Conservation (phyloP, 2,888 invertebrate genomes). For the Tortricodes alternella region DNA sequence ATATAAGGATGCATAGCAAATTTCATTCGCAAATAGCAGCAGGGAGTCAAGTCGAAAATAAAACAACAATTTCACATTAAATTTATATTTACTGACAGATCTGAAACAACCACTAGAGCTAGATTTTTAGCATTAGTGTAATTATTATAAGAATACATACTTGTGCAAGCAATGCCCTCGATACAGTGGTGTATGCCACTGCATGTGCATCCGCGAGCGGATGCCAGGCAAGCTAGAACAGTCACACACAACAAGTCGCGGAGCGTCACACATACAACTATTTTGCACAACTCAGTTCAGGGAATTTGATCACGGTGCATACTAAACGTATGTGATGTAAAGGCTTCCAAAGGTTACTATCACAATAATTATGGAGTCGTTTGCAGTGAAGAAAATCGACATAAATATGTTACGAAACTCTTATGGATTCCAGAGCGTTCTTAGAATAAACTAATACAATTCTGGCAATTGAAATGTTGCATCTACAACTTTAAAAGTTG, state of each 20-base stretch:
- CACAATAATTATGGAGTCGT: constrained; percentile 23
- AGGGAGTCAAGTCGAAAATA: constrained; percentile 55
- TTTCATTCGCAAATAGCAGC: constrained; percentile 51
- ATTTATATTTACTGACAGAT: constrained; percentile 80
- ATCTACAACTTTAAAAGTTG: too few species aligned
- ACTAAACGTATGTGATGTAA: constrained; percentile 18
- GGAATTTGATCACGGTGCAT: constrained; percentile 25
- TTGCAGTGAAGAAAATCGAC: too few species aligned
- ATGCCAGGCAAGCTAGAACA: constrained; percentile 6
- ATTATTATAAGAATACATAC: constrained; percentile 12
- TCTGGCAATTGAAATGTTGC: too few species aligned
- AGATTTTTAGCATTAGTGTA: constrained; percentile 34
- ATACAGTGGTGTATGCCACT: constrained; percentile 1
- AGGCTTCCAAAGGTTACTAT: constrained; percentile 11
- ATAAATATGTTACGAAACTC: too few species aligned
- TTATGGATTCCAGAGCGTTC: too few species aligned
- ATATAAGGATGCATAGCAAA: constrained; percentile 11
- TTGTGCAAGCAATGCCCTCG: constrained; percentile 6
- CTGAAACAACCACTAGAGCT: constrained; percentile 65
- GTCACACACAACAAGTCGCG: constrained; percentile 22
- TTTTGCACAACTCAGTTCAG: constrained; percentile 8
- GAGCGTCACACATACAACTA: constrained; percentile 13
- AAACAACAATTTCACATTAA: constrained; percentile 81
- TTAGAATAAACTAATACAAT: too few species aligned
- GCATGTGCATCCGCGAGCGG: not conserved